Evolutionary conservation across 2,888 invertebrate genomes (phyloP).

Genomic region (Podotricha telesiphe): DNA sequence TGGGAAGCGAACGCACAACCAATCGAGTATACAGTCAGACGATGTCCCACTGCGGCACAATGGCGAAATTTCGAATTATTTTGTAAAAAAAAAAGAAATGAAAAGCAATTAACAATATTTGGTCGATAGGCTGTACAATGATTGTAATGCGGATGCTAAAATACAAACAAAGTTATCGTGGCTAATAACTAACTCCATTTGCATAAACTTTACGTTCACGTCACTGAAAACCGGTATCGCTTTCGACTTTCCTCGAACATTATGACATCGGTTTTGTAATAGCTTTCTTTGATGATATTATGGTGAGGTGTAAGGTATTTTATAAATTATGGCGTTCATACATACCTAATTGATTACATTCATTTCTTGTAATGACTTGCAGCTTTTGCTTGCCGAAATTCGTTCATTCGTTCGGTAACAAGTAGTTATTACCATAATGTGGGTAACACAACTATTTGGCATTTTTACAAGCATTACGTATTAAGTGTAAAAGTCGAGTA

Average conservation of each 20-base stretch:
- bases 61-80: no score
- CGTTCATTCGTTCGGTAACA: not conserved
- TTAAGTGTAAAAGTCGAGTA: no score
- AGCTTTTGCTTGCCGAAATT: slow-evolving; percentile 5
- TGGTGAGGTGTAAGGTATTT: slow-evolving; percentile 37
- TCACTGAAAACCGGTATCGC: slow-evolving; percentile 64
- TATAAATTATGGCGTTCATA: slow-evolving; percentile 32
- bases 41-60: no score
- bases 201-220: slow-evolving; percentile 38
- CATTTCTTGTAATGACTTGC: slow-evolving; percentile 22
- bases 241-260: slow-evolving; percentile 74
- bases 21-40: no score
- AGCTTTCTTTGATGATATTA: slow-evolving; percentile 75
- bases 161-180: slow-evolving; percentile 17
- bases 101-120: not conserved
- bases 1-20: no score
- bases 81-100: no score
- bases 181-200: slow-evolving; percentile 33
- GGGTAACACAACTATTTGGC: not conserved
- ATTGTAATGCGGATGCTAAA: slow-evolving; percentile 15
- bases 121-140: not conserved
- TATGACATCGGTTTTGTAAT: slow-evolving; percentile 74
- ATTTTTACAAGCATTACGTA: no score
- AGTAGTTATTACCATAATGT: not conserved
- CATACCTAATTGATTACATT: slow-evolving; percentile 35